Evolutionary conservation across 2,888 invertebrate species (phyloP).

Genomic region (Melinopterus prodromus): DNA sequence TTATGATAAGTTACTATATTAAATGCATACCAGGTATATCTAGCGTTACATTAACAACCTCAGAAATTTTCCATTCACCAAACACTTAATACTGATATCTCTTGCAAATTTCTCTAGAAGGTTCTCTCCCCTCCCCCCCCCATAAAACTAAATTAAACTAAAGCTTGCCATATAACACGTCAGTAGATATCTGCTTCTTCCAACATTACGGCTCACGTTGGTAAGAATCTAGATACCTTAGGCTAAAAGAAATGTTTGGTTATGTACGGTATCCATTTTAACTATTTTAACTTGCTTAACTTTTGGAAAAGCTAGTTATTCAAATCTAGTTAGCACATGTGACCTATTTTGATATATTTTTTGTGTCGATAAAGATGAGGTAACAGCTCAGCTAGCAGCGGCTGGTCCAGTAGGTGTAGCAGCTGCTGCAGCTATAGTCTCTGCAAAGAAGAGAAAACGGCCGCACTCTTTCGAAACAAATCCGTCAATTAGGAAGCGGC

Average conservation of each 20-base stretch:
- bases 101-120: neutral
- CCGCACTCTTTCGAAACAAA: conserved; percentile 97
- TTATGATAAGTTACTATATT: neutral
- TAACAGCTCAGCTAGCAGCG: conserved; percentile 94
- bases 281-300: too few relatives aligned
- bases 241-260: too few relatives aligned
- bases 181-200: neutral
- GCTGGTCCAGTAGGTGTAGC: conserved; percentile 97
- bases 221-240: too few relatives aligned
- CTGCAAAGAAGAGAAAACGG: conserved; percentile 93
- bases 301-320: neutral
- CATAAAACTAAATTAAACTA: neutral
- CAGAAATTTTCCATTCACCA: neutral
- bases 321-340: neutral
- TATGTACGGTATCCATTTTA: neutral
- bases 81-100: neutral
- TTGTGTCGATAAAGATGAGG: conserved; percentile 71
- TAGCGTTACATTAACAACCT: neutral
- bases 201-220: neutral
- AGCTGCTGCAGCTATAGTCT: conserved; percentile 95
- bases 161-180: neutral
- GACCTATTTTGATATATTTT: neutral
- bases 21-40: neutral
- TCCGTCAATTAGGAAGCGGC: conserved; percentile 93
- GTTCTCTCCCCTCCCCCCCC: neutral